A percentile compares a stretch with the other conserved stretches of the same genome.
These are phyloP conservation scores for Cercocebus atys DNA, from an alignment of 2,113 vertebrate genomes.

Conservation along the genomic window DNA sequence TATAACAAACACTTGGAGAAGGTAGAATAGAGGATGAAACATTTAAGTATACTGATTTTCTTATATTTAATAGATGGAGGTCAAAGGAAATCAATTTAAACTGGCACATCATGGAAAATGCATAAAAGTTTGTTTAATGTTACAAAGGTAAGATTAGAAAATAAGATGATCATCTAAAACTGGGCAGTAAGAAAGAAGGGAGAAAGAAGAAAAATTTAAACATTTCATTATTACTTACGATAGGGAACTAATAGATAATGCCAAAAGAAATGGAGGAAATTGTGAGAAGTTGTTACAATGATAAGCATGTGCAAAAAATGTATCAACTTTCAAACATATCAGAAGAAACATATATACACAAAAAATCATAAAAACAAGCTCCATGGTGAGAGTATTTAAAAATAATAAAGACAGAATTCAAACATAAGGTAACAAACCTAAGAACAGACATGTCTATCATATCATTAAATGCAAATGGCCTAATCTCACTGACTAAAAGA, in stretches of 20 bases:
- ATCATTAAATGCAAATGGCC: neutral
- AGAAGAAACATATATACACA: neutral
- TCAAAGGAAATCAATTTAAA: slow-evolving; percentile 11
- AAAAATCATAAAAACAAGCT: neutral
- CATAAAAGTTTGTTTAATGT: neutral
- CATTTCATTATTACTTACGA: neutral
- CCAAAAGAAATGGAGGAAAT: neutral
- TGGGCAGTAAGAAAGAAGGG: neutral
- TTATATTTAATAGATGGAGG: neutral
- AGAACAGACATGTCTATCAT: neutral
- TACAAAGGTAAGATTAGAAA: neutral
- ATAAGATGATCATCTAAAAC: neutral
- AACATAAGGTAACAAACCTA: neutral
- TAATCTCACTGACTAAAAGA: neutral
- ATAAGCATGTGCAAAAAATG: neutral
- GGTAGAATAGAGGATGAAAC: neutral
- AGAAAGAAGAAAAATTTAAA: neutral
- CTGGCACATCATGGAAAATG: neutral
- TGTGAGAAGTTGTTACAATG: neutral
- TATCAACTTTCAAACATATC: neutral
- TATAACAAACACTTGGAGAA: neutral
- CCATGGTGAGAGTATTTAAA: neutral
- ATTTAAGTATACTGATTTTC: neutral
- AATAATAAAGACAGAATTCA: neutral
- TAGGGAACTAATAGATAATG: neutral